Percentiles rank a stretch among this genome's conserved stretches.
phyloP scores from a whole-genome alignment of 2,113 vertebrate genomes.

The Chinchilla lanigera region DNA sequence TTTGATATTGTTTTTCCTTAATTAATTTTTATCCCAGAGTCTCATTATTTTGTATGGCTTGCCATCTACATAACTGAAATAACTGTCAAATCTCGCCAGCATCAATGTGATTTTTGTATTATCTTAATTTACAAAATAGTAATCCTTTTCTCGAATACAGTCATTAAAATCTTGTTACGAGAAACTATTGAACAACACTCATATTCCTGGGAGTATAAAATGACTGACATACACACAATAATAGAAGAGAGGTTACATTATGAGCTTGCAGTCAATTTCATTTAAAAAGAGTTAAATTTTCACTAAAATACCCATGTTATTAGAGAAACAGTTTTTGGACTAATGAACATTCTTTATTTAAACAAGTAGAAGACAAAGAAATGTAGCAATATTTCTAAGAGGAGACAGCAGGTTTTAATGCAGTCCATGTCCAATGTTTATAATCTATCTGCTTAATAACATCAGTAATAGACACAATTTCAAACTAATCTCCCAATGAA shows the following conservation, averaged over 20 bases:
- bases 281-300: constrained; percentile 68
- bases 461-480: constrained; percentile 54
- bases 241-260: constrained; percentile 3
- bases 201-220: constrained; percentile 53
- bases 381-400: constrained; percentile 44
- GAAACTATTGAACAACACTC: constrained; percentile 59
- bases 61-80: background rate
- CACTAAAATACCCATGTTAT: constrained; percentile 66
- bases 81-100: background rate
- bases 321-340: constrained; percentile 71
- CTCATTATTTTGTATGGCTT: background rate
- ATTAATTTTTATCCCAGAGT: background rate
- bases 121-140: constrained; percentile 31
- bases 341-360: constrained; percentile 60
- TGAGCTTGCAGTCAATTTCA: constrained; percentile 62
- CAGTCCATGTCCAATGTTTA: background rate
- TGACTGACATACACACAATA: constrained; percentile 49
- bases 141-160: background rate
- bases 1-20: background rate
- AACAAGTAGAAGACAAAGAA: constrained; percentile 64
- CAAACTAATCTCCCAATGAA: constrained; percentile 75
- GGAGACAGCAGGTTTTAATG: constrained; percentile 24
- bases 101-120: background rate
- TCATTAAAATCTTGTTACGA: constrained; percentile 67
- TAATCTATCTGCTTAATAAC: background rate